Evolutionary conservation across 2,113 vertebrate genomes (phyloP).

Genomic region (Willisornis vidua): DNA sequence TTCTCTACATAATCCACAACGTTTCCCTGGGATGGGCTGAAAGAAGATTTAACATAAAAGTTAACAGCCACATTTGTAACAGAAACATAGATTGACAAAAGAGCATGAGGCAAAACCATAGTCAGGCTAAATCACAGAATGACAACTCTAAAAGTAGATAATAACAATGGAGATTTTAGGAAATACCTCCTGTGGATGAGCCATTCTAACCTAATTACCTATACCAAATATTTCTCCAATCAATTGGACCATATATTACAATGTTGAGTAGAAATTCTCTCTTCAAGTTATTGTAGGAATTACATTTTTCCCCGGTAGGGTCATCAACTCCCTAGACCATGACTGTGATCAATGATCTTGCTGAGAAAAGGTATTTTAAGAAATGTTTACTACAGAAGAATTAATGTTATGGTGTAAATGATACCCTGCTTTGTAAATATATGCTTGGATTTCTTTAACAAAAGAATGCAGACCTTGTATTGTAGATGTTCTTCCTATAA

Average conservation of each 20-base stretch:
- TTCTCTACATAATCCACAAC: slow-evolving; percentile 43
- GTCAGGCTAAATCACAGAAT: not conserved
- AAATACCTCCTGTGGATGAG: not conserved
- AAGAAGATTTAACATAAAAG: not conserved
- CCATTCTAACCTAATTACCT: not conserved
- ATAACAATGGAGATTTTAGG: not conserved
- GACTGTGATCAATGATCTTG: not conserved
- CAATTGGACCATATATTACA: not conserved
- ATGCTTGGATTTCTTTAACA: not conserved
- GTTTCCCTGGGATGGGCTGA: not conserved
- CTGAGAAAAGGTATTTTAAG: not conserved
- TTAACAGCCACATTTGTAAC: not conserved
- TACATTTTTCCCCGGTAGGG: not conserved
- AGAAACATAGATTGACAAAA: not conserved
- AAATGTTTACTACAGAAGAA: not conserved
- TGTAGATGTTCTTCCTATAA: not conserved
- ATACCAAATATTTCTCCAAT: not conserved
- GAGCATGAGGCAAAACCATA: not conserved
- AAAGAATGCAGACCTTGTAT: not conserved
- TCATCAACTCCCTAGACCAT: not conserved
- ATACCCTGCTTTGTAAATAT: not conserved
- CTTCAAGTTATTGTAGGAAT: not conserved
- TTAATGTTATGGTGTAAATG: not conserved
- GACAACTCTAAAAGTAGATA: not conserved
- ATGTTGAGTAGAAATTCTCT: not conserved